A percentile compares a stretch with the other conserved stretches of the same genome.
These are phyloP conservation scores for Apoda limacodes DNA, from an alignment of 2,888 invertebrate species.

Conservation along the genomic window DNA sequence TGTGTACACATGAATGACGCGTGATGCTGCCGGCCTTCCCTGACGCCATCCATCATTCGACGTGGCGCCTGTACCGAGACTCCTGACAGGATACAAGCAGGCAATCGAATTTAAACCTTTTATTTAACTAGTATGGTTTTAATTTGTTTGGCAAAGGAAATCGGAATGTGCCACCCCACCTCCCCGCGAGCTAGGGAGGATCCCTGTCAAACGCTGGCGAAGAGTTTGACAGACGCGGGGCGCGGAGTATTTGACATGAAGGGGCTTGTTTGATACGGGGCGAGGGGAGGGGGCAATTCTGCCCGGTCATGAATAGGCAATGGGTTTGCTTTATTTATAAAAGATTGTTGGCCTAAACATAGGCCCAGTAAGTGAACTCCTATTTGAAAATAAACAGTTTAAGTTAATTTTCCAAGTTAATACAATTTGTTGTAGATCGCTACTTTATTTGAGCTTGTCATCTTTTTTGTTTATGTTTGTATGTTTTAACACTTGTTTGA, in stretches of 20 bases:
- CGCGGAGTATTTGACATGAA: constrained; percentile 70
- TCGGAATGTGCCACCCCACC: constrained; percentile 55
- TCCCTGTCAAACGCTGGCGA: constrained; percentile 69
- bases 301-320: constrained; percentile 71
- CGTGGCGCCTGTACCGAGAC: constrained; percentile 69
- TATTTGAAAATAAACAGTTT: constrained; percentile 52
- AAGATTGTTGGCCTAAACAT: constrained; percentile 57
- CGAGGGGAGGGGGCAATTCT: constrained; percentile 54
- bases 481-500: no score
- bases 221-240: constrained; percentile 71
- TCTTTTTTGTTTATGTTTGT: constrained; percentile 29
- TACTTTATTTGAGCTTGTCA: no score
- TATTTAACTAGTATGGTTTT: constrained; percentile 15
- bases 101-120: constrained; percentile 25
- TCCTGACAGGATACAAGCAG: constrained; percentile 41
- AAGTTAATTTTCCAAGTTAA: no score
- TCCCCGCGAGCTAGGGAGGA: constrained; percentile 62
- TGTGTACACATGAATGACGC: constrained; percentile 70
- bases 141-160: constrained; percentile 16
- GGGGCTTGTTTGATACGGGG: constrained; percentile 69
- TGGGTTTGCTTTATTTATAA: constrained; percentile 69
- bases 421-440: no score
- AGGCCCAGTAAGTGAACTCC: constrained; percentile 57
- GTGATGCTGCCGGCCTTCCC: constrained; percentile 68
- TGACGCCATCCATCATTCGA: constrained; percentile 69